Conservation (phyloP, 2,888 invertebrate species). For the Agrotis clavis region DNA sequence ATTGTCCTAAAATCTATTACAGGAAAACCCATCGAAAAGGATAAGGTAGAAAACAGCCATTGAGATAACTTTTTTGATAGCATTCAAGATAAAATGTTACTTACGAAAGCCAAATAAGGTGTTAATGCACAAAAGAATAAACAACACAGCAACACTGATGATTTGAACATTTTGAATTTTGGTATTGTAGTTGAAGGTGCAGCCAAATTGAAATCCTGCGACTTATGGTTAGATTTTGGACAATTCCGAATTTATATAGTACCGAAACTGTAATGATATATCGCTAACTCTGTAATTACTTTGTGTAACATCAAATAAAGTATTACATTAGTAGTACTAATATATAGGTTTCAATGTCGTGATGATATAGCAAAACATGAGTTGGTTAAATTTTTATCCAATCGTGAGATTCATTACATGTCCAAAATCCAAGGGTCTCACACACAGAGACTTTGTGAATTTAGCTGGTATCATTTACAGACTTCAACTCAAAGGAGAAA, state of each 20-base stretch:
- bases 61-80: background rate
- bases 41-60: background rate
- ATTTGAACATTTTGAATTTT: conserved; percentile 71
- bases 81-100: conserved; percentile 45
- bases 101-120: conserved; percentile 72
- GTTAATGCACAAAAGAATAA: conserved; percentile 68
- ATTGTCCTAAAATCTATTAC: background rate
- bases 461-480: background rate
- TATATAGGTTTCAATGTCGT: conserved; percentile 42
- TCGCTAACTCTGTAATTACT: conserved; percentile 55
- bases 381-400: conserved; percentile 14
- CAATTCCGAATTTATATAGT: conserved; percentile 67
- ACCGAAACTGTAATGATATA: conserved; percentile 55
- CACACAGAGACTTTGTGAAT: background rate
- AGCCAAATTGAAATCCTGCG: conserved; percentile 38
- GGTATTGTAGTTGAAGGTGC: conserved; percentile 13
- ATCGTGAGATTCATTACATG: conserved; percentile 31
- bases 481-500: background rate
- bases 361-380: conserved; percentile 25
- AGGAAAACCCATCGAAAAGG: too few species aligned
- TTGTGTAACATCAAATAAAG: conserved; percentile 53
- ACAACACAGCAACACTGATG: conserved; percentile 66
- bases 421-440: background rate
- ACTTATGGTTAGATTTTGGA: conserved; percentile 48
- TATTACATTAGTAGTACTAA: conserved; percentile 47